These are phyloP conservation scores for Pseudachorutes palmiensis DNA, from an alignment of 1,140 invertebrate genomes.

Conservation along the genomic window DNA sequence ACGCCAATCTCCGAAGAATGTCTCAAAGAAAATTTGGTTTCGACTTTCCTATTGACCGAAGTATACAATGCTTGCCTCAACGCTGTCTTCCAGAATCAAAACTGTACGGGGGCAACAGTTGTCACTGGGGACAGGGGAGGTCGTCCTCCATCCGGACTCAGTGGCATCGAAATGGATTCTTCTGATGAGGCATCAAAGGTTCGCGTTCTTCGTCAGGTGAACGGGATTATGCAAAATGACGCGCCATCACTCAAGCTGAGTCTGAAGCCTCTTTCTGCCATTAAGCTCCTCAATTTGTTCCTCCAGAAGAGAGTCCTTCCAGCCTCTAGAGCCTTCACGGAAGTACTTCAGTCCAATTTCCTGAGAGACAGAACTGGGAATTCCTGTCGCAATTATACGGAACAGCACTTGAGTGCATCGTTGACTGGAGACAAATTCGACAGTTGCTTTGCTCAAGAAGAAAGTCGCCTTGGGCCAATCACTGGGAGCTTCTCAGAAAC, in stretches of 20 bases:
- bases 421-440: conserved; percentile 14
- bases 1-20: not conserved
- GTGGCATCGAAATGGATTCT: not conserved
- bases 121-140: not conserved
- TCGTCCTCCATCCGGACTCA: not conserved
- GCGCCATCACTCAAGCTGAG: conserved; percentile 20
- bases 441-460: conserved; percentile 18
- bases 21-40: conserved; percentile 5
- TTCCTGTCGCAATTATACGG: not conserved
- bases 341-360: conserved; percentile 9
- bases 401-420: not conserved
- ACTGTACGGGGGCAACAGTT: not conserved
- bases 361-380: not conserved
- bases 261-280: conserved; percentile 28
- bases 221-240: conserved; percentile 28
- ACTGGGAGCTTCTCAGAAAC: conserved; percentile 21
- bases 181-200: conserved; percentile 19
- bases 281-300: conserved; percentile 19
- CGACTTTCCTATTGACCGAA: conserved; percentile 29
- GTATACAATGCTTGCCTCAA: conserved; percentile 33
- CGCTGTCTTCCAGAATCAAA: not conserved
- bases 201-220: conserved; percentile 26
- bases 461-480: conserved; percentile 11
- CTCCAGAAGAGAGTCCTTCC: conserved; percentile 16
- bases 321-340: conserved; percentile 6